phyloP scores from a whole-genome alignment of 2,797 vertebrate species.

The Anomalospiza imberbis region DNA sequence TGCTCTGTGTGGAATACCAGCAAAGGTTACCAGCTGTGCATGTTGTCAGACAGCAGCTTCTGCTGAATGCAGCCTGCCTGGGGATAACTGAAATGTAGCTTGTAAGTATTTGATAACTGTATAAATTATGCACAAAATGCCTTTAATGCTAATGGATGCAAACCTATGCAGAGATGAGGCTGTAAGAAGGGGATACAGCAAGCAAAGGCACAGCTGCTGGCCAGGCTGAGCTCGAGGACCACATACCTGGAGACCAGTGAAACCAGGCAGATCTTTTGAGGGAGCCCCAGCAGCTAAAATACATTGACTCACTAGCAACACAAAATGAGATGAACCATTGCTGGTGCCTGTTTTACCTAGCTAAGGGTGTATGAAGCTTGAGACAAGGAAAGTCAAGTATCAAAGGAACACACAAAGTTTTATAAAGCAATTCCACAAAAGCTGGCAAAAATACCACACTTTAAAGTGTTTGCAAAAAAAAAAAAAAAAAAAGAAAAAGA shows the following conservation, averaged over 20 bases:
- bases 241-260: background rate
- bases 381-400: background rate
- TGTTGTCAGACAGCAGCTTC: conserved; percentile 38
- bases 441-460: background rate
- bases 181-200: background rate
- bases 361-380: background rate
- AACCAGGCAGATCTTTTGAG: background rate
- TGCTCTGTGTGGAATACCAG: conserved; percentile 47
- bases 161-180: background rate
- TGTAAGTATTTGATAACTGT: conserved; percentile 38
- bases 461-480: background rate
- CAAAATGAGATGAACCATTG: background rate
- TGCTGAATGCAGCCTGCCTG: conserved; percentile 18
- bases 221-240: background rate
- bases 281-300: background rate
- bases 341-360: background rate
- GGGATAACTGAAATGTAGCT: conserved; percentile 17
- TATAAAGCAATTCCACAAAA: background rate
- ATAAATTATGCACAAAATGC: conserved; percentile 37
- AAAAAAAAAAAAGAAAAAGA: background rate
- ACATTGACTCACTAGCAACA: background rate
- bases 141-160: conserved; percentile 5
- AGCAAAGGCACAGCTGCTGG: background rate
- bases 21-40: conserved; percentile 63
- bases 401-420: background rate